These are phyloP conservation scores for Toxostoma redivivum DNA, from an alignment of 2,113 vertebrate species.

Conservation along the genomic window DNA sequence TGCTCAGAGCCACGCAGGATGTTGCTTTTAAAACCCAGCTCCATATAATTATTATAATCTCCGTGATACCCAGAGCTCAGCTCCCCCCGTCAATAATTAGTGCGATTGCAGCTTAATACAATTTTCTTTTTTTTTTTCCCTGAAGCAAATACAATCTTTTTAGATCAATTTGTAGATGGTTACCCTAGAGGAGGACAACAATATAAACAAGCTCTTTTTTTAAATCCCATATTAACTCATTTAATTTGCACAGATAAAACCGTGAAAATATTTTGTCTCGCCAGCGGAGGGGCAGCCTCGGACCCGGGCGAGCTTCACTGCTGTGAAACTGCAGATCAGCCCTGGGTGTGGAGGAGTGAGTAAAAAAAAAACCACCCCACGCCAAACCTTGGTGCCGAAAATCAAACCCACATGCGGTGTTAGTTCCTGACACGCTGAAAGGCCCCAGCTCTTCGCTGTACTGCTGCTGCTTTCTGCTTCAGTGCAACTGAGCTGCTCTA, in stretches of 20 bases:
- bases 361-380: not conserved
- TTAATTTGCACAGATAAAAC: conserved; percentile 64
- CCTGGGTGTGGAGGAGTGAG: not conserved
- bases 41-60: conserved; percentile 38
- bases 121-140: conserved; percentile 27
- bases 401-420: not conserved
- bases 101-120: conserved; percentile 49
- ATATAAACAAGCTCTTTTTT: conserved; percentile 26
- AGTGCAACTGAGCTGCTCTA: not conserved
- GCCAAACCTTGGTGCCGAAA: not conserved
- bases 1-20: not conserved
- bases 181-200: conserved; percentile 50
- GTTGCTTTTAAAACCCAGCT: conserved; percentile 15
- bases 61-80: conserved; percentile 22
- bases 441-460: not conserved
- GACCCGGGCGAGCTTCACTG: not conserved
- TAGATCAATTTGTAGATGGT: conserved; percentile 56
- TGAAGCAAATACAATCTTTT: conserved; percentile 58
- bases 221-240: conserved; percentile 55
- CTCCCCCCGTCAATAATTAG: conserved; percentile 54
- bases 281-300: not conserved
- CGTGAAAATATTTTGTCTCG: not conserved
- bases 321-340: not conserved
- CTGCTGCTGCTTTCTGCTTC: not conserved
- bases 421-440: not conserved